Conservation (phyloP, 2,888 invertebrate species). For the Dicyrtoma fusca region DNA sequence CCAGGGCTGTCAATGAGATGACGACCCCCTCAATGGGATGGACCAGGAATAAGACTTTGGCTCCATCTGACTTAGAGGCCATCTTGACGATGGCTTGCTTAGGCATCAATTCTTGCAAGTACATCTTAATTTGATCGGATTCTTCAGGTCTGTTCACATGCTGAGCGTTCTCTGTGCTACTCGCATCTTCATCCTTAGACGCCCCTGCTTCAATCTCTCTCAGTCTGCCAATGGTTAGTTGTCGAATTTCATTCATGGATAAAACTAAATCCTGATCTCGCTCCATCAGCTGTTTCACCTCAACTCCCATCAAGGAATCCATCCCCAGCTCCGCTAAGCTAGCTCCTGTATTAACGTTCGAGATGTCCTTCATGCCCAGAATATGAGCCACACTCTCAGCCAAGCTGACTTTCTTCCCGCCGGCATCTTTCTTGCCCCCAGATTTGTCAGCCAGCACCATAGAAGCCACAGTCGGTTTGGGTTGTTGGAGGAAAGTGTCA, state of each 20-base stretch:
- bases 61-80: constrained; percentile 58
- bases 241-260: constrained; percentile 87
- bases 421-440: constrained; percentile 63
- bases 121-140: constrained; percentile 49
- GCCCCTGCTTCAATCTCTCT: constrained; percentile 64
- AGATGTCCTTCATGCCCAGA: constrained; percentile 83
- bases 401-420: constrained; percentile 68
- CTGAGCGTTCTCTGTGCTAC: background rate
- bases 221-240: constrained; percentile 76
- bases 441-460: constrained; percentile 85
- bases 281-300: constrained; percentile 95
- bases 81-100: constrained; percentile 71
- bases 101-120: constrained; percentile 73
- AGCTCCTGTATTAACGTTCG: constrained; percentile 73
- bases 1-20: constrained; percentile 71
- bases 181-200: constrained; percentile 24
- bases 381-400: constrained; percentile 84
- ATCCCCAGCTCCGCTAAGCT: constrained; percentile 93
- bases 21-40: constrained; percentile 91
- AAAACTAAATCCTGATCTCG: constrained; percentile 88
- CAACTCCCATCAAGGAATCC: constrained; percentile 98
- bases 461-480: constrained; percentile 71
- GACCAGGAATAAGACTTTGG: constrained; percentile 63
- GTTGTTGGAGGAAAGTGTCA: constrained; percentile 87
- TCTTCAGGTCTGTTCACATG: constrained; percentile 34